A percentile compares a stretch with the other conserved stretches of the same genome.
phyloP scores from a whole-genome alignment of 2,888 invertebrate genomes.

The Agriotes lineatus region DNA sequence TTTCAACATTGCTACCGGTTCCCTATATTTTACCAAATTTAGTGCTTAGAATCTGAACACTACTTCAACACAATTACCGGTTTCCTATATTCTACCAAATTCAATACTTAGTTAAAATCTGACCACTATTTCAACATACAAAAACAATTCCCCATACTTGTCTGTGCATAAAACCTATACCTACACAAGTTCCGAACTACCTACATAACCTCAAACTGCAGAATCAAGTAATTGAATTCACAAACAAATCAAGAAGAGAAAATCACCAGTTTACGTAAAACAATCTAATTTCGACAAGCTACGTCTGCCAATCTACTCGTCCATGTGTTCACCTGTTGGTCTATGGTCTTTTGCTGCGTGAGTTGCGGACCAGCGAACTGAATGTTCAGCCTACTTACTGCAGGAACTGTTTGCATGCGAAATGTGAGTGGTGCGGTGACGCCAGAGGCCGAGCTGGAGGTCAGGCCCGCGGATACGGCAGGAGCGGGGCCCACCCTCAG shows the following conservation, averaged over 20 bases:
- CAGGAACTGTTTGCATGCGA: slow-evolving; percentile 88
- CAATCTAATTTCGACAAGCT: slow-evolving; percentile 17
- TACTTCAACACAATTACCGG: too few relatives aligned
- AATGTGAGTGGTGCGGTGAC: slow-evolving; percentile 76
- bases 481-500: slow-evolving; percentile 89
- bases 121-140: too few relatives aligned
- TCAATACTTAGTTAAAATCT: too few relatives aligned
- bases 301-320: slow-evolving; percentile 27
- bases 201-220: too few relatives aligned
- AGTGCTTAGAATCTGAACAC: too few relatives aligned
- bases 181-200: too few relatives aligned
- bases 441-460: slow-evolving; percentile 71
- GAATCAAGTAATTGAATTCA: too few relatives aligned
- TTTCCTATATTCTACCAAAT: too few relatives aligned
- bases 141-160: too few relatives aligned
- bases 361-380: slow-evolving; percentile 73
- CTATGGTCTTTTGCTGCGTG: slow-evolving; percentile 73
- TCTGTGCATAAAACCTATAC: too few relatives aligned
- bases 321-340: slow-evolving; percentile 63
- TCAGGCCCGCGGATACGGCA: slow-evolving; percentile 67
- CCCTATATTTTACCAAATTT: too few relatives aligned
- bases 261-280: not conserved
- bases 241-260: not conserved
- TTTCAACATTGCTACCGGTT: too few relatives aligned
- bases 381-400: slow-evolving; percentile 81